Conservation (phyloP, 2,797 vertebrate genomes). For the Alosa sapidissima region DNA sequence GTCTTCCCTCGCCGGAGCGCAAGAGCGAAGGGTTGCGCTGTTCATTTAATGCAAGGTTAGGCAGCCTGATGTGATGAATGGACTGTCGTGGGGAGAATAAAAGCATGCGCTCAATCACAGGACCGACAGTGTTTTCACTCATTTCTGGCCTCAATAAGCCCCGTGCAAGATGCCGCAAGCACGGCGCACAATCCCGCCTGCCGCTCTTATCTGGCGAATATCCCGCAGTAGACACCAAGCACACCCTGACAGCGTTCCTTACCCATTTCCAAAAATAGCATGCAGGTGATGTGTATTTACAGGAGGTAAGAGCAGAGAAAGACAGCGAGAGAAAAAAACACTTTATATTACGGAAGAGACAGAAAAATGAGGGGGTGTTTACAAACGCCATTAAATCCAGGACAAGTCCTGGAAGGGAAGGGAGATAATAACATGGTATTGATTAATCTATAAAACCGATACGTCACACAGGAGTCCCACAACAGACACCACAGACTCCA, state of each 20-base stretch:
- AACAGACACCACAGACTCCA: slow-evolving; percentile 44
- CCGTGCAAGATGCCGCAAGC: slow-evolving; percentile 61
- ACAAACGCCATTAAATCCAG: slow-evolving; percentile 69
- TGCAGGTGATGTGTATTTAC: slow-evolving; percentile 24
- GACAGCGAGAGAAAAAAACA: slow-evolving; percentile 34
- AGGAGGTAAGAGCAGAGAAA: neutral
- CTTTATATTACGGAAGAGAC: slow-evolving; percentile 65
- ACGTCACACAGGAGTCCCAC: slow-evolving; percentile 53
- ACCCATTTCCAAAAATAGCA: slow-evolving; percentile 41
- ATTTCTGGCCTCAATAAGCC: slow-evolving; percentile 59
- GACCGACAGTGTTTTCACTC: slow-evolving; percentile 63
- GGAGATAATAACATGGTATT: slow-evolving; percentile 73
- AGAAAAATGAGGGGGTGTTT: slow-evolving; percentile 70
- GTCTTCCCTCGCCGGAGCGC: slow-evolving; percentile 65
- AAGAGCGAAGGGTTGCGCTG: slow-evolving; percentile 82
- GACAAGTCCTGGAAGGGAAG: slow-evolving; percentile 56
- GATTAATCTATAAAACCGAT: slow-evolving; percentile 73
- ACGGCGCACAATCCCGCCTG: slow-evolving; percentile 47
- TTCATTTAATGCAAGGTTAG: slow-evolving; percentile 94
- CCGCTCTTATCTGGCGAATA: slow-evolving; percentile 42
- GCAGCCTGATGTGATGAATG: slow-evolving; percentile 87
- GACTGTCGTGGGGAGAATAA: slow-evolving; percentile 83
- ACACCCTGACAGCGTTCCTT: neutral
- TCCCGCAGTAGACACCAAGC: slow-evolving; percentile 39
- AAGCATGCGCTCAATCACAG: slow-evolving; percentile 80